Conservation (phyloP, 2,113 vertebrate species). For the Rhombomys opimus region DNA sequence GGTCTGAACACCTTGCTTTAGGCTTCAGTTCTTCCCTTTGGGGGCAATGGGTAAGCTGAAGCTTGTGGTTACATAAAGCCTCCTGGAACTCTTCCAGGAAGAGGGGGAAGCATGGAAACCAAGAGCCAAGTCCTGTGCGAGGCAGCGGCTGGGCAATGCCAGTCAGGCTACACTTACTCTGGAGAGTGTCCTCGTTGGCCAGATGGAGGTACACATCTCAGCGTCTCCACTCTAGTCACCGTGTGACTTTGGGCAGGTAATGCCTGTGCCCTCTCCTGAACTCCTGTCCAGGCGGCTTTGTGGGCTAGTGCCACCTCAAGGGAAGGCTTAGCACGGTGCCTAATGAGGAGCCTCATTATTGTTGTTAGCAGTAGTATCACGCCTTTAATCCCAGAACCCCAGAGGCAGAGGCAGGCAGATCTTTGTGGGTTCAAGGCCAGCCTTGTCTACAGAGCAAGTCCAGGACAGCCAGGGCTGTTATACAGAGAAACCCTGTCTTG, state of each 20-base stretch:
- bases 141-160: not conserved
- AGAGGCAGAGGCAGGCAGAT: too few relatives aligned
- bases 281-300: not conserved
- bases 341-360: slow-evolving; percentile 29
- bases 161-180: not conserved
- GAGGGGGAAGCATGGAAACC: slow-evolving; percentile 24
- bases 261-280: not conserved
- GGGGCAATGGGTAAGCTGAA: slow-evolving; percentile 1
- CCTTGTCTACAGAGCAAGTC: too few relatives aligned
- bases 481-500: not conserved
- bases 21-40: slow-evolving; percentile 64
- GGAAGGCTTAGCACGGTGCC: slow-evolving; percentile 31
- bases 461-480: too few relatives aligned
- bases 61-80: slow-evolving; percentile 76
- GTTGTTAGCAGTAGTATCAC: slow-evolving; percentile 13
- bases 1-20: slow-evolving; percentile 60
- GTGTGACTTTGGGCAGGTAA: not conserved
- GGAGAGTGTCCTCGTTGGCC: not conserved
- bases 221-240: not conserved
- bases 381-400: not conserved
- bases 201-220: not conserved
- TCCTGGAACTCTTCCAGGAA: slow-evolving; percentile 74
- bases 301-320: not conserved
- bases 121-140: not conserved
- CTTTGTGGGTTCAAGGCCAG: too few relatives aligned